A percentile compares a stretch with the other conserved stretches of the same genome.
phyloP scores from a whole-genome alignment of 2,888 invertebrate genomes.

The Drosophila planitibia region DNA sequence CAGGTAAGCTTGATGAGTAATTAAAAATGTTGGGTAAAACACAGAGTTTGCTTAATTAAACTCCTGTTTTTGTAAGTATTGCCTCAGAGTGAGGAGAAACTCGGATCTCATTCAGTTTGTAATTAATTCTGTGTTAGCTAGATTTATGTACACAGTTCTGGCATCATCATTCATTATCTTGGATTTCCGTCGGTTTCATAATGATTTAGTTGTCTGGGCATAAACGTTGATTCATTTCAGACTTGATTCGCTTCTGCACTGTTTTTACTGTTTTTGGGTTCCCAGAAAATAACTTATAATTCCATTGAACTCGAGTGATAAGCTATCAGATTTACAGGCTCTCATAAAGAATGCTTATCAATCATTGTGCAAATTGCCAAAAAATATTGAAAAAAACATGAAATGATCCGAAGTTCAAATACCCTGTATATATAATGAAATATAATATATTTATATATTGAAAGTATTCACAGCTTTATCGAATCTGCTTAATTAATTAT shows the following conservation, averaged over 20 bases:
- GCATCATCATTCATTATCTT: background rate
- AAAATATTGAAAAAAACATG: conserved; percentile 6
- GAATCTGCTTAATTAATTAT: background rate
- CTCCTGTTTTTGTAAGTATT: conserved; percentile 20
- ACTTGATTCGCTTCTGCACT: background rate
- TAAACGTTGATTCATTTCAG: background rate
- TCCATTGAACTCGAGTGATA: conserved; percentile 28
- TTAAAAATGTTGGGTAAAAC: background rate
- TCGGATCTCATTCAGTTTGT: background rate
- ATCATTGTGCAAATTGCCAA: background rate
- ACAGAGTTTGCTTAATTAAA: background rate
- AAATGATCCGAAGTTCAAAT: background rate
- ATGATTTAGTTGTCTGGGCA: background rate
- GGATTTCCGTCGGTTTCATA: background rate
- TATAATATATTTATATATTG: background rate
- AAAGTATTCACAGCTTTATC: background rate
- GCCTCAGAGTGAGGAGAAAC: background rate
- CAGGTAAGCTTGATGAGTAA: conserved; percentile 32
- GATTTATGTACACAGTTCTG: background rate
- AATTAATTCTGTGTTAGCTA: background rate
- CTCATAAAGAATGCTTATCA: conserved; percentile 24
- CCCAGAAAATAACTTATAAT: conserved; percentile 3
- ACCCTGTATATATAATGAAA: background rate
- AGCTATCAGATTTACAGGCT: conserved; percentile 17
- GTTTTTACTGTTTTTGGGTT: background rate